Conservation (phyloP, 2,888 invertebrate genomes). For the Cancer borealis region DNA sequence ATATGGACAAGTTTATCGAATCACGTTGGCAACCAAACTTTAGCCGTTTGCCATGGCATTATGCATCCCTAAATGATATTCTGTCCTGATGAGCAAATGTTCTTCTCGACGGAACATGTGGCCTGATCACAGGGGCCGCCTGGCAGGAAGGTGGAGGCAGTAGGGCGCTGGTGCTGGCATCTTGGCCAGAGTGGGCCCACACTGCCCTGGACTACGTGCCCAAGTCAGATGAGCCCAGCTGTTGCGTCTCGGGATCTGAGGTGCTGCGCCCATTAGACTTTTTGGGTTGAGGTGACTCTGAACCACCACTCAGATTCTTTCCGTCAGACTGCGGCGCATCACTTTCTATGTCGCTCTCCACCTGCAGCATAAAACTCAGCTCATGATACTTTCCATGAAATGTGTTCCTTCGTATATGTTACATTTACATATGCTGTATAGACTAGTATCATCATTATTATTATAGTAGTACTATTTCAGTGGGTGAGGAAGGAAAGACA, state of each 20-base stretch:
- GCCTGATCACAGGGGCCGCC: slow-evolving; percentile 70
- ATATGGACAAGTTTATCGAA: slow-evolving; percentile 68
- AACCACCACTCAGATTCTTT: slow-evolving; percentile 78
- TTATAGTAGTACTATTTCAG: background rate
- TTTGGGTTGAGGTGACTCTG: slow-evolving; percentile 55
- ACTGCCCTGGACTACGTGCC: slow-evolving; percentile 73
- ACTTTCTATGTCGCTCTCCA: slow-evolving; percentile 84
- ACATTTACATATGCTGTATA: background rate
- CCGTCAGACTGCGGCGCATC: slow-evolving; percentile 84
- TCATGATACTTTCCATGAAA: background rate
- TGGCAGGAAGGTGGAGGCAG: slow-evolving; percentile 71
- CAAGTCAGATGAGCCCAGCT: slow-evolving; percentile 65
- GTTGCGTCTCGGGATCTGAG: slow-evolving; percentile 75
- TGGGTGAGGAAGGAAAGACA: background rate
- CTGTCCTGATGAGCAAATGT: slow-evolving; percentile 74
- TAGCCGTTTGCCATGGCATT: slow-evolving; percentile 63
- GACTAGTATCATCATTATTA: background rate
- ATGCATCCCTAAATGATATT: slow-evolving; percentile 69
- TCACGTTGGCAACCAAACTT: slow-evolving; percentile 61
- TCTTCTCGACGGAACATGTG: slow-evolving; percentile 70
- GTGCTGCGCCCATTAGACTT: slow-evolving; percentile 76
- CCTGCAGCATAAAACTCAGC: slow-evolving; percentile 79
- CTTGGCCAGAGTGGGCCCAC: slow-evolving; percentile 66
- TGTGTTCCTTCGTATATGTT: background rate
- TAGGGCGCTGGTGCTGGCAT: slow-evolving; percentile 59